Evolutionary conservation across 1,140 invertebrate species (phyloP), one percentile per base, ranked within the genome.

Genomic region (Thrips palmi): DNA sequence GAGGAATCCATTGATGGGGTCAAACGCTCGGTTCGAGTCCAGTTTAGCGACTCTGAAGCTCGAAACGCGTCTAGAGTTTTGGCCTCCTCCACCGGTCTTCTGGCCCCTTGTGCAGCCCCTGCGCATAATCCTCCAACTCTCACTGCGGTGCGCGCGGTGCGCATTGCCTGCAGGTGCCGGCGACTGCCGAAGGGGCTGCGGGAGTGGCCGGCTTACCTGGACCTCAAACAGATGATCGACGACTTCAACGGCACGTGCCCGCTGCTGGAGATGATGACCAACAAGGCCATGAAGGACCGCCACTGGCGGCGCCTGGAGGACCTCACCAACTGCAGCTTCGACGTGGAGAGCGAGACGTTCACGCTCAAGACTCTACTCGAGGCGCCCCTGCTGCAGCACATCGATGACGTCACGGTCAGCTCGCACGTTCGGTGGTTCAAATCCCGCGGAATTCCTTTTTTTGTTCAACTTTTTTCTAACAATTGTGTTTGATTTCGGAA

Each of bases 171-270:
- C 22, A 77, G 77, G 49, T 82, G 78, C 51, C 67, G 74, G 3
- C 77, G 77, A 47, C 57, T 91, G 23, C 85, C 85, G 0, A 75
- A 70, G 57, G 81, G 65, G 4, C 73, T 89, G 66, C 81, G 80
- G 60, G 77, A 83, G 39, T 89, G 85, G 84, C 80, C 80, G 2
- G 86, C 85, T 0, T 92, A 68, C 56, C 71, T 78, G 19, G 81
- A 86, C 46, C 56, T 89, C 32, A 87, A 84, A 46, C 81, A 79
- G 44, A 87, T 81, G 53, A 86, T 92, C 45, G 83, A 88, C 44
- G 82, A 89, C 47, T 89, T 91, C 50, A 87, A 78, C 51, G 78
- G 87, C 51, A 82, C 77, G 37, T 85, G 83, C 50, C 85, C 85
- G 0, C 52, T 91, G 12, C 59, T 91, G 10, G 82, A 88, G 52